Percentiles rank a stretch among this genome's conserved stretches.
These are phyloP conservation scores for Drosophila anceps DNA, from an alignment of 2,888 invertebrate genomes.

Conservation along the genomic window DNA sequence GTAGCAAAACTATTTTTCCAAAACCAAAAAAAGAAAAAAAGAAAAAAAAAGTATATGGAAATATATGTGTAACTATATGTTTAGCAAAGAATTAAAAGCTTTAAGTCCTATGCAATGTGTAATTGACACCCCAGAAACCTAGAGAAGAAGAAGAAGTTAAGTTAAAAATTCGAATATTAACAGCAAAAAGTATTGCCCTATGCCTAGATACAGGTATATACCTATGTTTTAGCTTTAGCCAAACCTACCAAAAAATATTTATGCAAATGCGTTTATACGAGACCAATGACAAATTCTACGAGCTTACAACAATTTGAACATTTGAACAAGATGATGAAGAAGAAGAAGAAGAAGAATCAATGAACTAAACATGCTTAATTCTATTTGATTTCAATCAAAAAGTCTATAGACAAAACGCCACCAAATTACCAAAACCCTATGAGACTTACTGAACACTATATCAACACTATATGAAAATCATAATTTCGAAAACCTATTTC, in stretches of 20 bases:
- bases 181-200: constrained; percentile 10
- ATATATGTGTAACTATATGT: constrained; percentile 16
- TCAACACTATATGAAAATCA: background rate
- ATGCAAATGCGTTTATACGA: constrained; percentile 50
- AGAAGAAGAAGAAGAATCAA: constrained; percentile 18
- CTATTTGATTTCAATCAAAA: background rate
- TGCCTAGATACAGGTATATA: constrained; percentile 15
- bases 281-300: constrained; percentile 72
- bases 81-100: constrained; percentile 27
- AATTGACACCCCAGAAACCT: constrained; percentile 7
- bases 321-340: constrained; percentile 22
- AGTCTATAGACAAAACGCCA: background rate
- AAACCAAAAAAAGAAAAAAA: background rate
- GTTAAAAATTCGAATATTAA: background rate
- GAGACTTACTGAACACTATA: constrained; percentile 11
- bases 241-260: constrained; percentile 15
- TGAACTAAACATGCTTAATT: background rate
- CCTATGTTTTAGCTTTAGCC: constrained; percentile 47
- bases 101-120: constrained; percentile 44
- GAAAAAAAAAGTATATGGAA: background rate
- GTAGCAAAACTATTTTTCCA: constrained; percentile 28
- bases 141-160: background rate
- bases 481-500: background rate
- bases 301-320: constrained; percentile 63
- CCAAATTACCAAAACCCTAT: constrained; percentile 1